Evolutionary conservation across 2,888 invertebrate species (phyloP), one percentile per base, ranked within the genome.

Genomic region (Sicus ferrugineus): DNA sequence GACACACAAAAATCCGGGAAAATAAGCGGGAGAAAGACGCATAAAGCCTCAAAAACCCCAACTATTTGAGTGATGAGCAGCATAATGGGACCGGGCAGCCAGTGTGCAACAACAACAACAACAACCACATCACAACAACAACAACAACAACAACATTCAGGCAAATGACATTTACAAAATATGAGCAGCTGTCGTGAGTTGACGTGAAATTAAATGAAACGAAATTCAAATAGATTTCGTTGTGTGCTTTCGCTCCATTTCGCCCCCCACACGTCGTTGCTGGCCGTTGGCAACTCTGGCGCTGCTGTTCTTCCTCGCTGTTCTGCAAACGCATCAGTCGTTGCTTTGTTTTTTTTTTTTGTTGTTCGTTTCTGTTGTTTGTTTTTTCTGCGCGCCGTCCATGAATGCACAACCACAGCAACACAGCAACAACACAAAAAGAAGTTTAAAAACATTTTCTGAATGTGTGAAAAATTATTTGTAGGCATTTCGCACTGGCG

Each of bases 51-150:
- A 64, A 67, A 67, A 56, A 56, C 9, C 34, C 48, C 50, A 38
- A 21, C 14, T 7, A 31, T 69, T 68, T 71, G 71, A 72, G 48
- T 68, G 72, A 74, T 71, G 69, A 72, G 69, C 66, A 70, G 30
- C 69, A 73, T 70, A 71, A 70, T 69, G 46, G 59, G 69, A 72
- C 62, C 70, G 52, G 64, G 65, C 71, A 70, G 56, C 61, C 59
- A 58, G 69, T 66, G 70, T 63, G 56, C 28, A 31, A 63, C 62
- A 70, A 56, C 50, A 58, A 28, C n/a, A 23, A 23, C 11, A 52
- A 52, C 23, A 52, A 14, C 1, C 52, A 52, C 19, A 1, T 9
- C 2, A 52, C 26, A 67, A 19, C 34, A 31, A 7, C 5, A 19
- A 42, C 46, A 56, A 16, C 28, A 56, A 19, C 21, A 42, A 61